Percentiles rank a stretch among this genome's conserved stretches.
Conservation (phyloP, 2,113 vertebrate species). For the Eulacestoma nigropectus region DNA sequence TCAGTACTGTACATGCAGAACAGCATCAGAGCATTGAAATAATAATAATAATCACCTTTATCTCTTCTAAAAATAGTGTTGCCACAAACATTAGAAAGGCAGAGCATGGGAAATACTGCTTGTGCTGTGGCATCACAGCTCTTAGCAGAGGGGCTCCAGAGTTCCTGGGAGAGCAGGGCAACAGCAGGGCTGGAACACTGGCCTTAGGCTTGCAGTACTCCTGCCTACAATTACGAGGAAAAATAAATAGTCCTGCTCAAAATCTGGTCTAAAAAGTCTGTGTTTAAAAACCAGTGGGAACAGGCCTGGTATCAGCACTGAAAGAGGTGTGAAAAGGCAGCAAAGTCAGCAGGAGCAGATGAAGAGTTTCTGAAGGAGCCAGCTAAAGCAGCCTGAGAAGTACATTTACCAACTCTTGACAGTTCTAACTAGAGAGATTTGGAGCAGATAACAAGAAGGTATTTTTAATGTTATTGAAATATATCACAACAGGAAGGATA, state of each 20-base stretch:
- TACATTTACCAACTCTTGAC: not conserved
- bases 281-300: not conserved
- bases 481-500: not conserved
- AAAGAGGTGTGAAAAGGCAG: not conserved
- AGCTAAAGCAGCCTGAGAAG: not conserved
- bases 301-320: not conserved
- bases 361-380: not conserved
- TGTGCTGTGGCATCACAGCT: rapidly evolving
- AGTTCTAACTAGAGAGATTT: not conserved
- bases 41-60: not conserved
- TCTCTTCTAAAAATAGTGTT: not conserved
- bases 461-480: not conserved
- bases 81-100: not conserved
- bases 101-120: not conserved
- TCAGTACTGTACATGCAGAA: not conserved
- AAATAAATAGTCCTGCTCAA: not conserved
- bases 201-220: not conserved
- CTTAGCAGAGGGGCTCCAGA: not conserved
- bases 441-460: not conserved
- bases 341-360: not conserved
- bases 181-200: not conserved
- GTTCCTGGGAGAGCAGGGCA: not conserved
- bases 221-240: not conserved
- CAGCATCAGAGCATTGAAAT: not conserved
- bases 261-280: not conserved